These are phyloP conservation scores for Cebus imitator DNA, from an alignment of 2,113 vertebrate genomes.

Conservation along the genomic window DNA sequence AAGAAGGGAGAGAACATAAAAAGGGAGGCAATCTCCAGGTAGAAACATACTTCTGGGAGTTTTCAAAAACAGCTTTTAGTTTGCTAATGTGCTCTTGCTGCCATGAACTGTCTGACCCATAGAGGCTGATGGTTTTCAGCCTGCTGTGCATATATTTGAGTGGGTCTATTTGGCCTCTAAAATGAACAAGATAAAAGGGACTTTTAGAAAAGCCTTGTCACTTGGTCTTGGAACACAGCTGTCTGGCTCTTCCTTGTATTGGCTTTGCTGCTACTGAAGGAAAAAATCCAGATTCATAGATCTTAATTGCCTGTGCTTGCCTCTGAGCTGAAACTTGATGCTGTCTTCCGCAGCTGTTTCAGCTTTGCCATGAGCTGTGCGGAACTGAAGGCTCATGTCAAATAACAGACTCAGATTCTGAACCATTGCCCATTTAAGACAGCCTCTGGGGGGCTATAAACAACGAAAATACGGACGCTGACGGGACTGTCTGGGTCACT, in stretches of 20 bases:
- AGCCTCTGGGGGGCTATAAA: background rate
- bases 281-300: background rate
- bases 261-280: background rate
- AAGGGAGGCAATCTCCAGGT: background rate
- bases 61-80: background rate
- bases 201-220: background rate
- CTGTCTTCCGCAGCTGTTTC: background rate
- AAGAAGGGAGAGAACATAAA: background rate
- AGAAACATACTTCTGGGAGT: background rate
- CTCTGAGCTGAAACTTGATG: background rate
- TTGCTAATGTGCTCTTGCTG: background rate
- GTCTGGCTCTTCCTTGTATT: background rate
- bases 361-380: background rate
- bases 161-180: background rate
- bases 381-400: conserved; percentile 1
- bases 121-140: background rate
- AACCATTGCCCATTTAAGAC: background rate
- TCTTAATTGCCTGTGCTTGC: background rate
- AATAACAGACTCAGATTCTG: conserved; percentile 1
- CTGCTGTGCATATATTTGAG: background rate
- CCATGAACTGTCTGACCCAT: background rate
- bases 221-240: background rate
- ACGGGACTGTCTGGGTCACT: background rate
- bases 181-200: background rate
- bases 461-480: background rate